These are phyloP conservation scores for Macaria liturata DNA, from an alignment of 2,888 invertebrate species.

Conservation along the genomic window DNA sequence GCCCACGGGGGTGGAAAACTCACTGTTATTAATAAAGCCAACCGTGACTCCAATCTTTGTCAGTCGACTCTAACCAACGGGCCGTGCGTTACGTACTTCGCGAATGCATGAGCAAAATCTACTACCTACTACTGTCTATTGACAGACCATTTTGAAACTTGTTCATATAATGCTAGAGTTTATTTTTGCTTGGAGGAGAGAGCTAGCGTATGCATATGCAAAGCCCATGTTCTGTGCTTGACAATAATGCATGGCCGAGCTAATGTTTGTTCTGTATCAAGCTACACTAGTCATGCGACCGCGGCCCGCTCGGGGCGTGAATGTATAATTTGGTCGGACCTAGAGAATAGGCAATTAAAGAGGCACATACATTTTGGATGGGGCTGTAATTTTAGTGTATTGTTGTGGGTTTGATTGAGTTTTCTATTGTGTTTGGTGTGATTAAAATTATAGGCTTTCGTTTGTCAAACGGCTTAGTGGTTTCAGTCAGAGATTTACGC, in stretches of 20 bases:
- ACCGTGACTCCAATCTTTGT: slow-evolving; percentile 75
- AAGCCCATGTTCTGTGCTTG: slow-evolving; percentile 65
- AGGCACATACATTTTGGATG: slow-evolving; percentile 76
- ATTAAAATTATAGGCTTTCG: too few relatives aligned
- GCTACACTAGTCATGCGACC: slow-evolving; percentile 75
- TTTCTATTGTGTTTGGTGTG: too few relatives aligned
- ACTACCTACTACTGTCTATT: neutral
- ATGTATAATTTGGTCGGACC: slow-evolving; percentile 71
- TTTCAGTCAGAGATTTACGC: too few relatives aligned
- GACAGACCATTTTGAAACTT: slow-evolving; percentile 13
- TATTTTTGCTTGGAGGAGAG: slow-evolving; percentile 8
- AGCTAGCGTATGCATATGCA: slow-evolving; percentile 35
- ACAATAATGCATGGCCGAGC: slow-evolving; percentile 82
- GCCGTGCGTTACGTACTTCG: slow-evolving; percentile 69
- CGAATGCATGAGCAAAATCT: slow-evolving; percentile 62
- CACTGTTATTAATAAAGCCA: slow-evolving; percentile 73
- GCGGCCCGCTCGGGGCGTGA: slow-evolving; percentile 73
- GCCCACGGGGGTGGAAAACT: slow-evolving; percentile 62
- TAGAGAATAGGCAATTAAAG: slow-evolving; percentile 77
- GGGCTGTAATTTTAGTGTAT: slow-evolving; percentile 41
- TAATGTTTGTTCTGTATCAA: slow-evolving; percentile 82
- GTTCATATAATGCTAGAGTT: neutral
- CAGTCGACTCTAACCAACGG: slow-evolving; percentile 66
- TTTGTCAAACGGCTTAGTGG: too few relatives aligned
- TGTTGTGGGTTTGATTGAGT: slow-evolving; percentile 15